These are phyloP conservation scores for Albula glossodonta DNA, from an alignment of 2,113 vertebrate species.

Conservation along the genomic window DNA sequence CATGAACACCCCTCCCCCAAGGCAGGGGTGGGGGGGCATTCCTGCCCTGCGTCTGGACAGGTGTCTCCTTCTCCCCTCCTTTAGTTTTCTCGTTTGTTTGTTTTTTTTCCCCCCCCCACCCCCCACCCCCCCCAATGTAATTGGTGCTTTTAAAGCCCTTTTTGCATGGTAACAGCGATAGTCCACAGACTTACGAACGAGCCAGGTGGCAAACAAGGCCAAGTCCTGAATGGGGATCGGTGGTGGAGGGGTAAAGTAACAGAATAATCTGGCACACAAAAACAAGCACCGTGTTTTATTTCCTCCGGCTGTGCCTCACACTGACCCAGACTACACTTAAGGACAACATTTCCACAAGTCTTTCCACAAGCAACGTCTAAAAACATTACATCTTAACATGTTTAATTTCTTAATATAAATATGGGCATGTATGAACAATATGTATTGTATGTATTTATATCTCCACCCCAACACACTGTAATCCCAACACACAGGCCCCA, in stretches of 20 bases:
- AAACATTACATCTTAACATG: too few species aligned
- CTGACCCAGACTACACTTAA: too few species aligned
- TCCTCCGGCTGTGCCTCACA: too few species aligned
- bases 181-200: conserved; percentile 16
- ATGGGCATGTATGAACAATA: too few species aligned
- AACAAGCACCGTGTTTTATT: not conserved
- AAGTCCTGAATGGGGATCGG: conserved; percentile 20
- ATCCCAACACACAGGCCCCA: too few species aligned
- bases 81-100: not conserved
- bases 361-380: too few species aligned
- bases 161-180: conserved; percentile 59
- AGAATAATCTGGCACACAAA: not conserved
- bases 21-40: not conserved
- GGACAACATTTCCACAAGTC: too few species aligned
- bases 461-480: too few species aligned
- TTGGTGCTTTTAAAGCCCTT: not conserved
- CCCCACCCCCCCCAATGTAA: not conserved
- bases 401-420: too few species aligned
- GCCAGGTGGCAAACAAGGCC: conserved; percentile 53
- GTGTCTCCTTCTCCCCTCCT: not conserved
- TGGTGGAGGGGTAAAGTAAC: too few species aligned
- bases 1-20: not conserved
- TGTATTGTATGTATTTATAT: too few species aligned
- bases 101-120: not conserved
- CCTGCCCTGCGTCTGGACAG: not conserved